These are phyloP conservation scores for Eremobia ochroleuca DNA, from an alignment of 2,888 invertebrate genomes.

Conservation along the genomic window DNA sequence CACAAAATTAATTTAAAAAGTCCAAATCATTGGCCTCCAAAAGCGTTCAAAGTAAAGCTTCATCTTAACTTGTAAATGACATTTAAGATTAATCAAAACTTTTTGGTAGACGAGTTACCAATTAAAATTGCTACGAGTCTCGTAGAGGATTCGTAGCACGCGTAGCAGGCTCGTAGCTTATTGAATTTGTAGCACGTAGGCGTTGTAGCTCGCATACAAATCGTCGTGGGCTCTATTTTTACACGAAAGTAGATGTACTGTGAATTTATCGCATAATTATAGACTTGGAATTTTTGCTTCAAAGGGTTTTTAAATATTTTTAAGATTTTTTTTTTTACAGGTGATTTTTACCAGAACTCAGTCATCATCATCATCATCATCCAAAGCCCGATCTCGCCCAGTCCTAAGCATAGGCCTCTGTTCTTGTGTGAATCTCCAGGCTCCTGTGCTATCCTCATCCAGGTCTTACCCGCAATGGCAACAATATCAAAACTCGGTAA, in stretches of 20 bases:
- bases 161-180: slow-evolving; percentile 52
- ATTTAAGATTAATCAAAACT: slow-evolving; percentile 67
- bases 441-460: too few relatives aligned
- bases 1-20: slow-evolving; percentile 51
- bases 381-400: too few relatives aligned
- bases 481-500: too few relatives aligned
- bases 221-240: slow-evolving; percentile 51
- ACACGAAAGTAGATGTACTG: slow-evolving; percentile 23
- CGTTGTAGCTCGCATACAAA: slow-evolving; percentile 56
- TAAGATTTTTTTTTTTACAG: not conserved
- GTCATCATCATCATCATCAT: too few relatives aligned
- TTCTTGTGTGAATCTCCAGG: too few relatives aligned
- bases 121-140: slow-evolving; percentile 65
- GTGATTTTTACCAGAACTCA: not conserved
- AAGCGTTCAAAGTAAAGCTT: slow-evolving; percentile 42
- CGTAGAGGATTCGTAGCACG: slow-evolving; percentile 68
- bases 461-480: too few relatives aligned
- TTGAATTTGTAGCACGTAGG: slow-evolving; percentile 59
- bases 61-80: slow-evolving; percentile 62
- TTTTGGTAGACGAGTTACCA: slow-evolving; percentile 61
- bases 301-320: not conserved
- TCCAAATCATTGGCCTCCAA: slow-evolving; percentile 43
- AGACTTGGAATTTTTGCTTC: not conserved
- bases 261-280: slow-evolving; percentile 36
- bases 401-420: too few relatives aligned